A percentile compares a stretch with the other conserved stretches of the same genome.
These are phyloP conservation scores for Turnix velox DNA, from an alignment of 2,113 vertebrate genomes.

Conservation along the genomic window DNA sequence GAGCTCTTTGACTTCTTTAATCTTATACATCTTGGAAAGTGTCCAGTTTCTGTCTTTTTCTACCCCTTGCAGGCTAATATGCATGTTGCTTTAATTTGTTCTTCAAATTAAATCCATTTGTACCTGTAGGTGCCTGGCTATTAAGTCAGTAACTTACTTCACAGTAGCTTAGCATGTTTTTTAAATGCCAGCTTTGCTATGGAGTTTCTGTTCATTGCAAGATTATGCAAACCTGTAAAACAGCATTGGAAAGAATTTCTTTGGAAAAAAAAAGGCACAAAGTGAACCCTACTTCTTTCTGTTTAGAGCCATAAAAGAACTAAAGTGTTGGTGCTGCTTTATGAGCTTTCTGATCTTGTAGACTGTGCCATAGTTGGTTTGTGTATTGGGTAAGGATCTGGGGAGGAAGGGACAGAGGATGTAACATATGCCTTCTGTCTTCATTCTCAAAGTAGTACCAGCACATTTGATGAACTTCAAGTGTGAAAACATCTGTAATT, in stretches of 20 bases:
- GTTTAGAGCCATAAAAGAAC: background rate
- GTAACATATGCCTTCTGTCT: background rate
- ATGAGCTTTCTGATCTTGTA: background rate
- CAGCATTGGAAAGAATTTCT: slow-evolving; percentile 55
- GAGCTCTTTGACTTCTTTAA: background rate
- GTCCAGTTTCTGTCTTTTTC: slow-evolving; percentile 19
- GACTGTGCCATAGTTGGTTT: background rate
- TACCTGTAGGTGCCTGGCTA: slow-evolving; percentile 18
- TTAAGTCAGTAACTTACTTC: slow-evolving; percentile 46
- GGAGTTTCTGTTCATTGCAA: background rate
- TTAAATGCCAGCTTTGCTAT: slow-evolving; percentile 12
- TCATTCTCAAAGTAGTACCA: background rate
- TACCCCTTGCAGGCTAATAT: slow-evolving; percentile 1
- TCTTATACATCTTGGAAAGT: background rate
- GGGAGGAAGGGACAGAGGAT: background rate
- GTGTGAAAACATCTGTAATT: background rate
- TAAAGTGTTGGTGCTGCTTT: background rate
- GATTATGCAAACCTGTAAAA: slow-evolving; percentile 35
- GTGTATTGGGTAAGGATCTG: background rate
- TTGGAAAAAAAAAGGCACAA: background rate
- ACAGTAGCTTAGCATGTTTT: slow-evolving; percentile 18
- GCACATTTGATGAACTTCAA: background rate
- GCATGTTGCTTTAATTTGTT: slow-evolving; percentile 42
- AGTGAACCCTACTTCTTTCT: background rate
- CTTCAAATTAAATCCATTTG: slow-evolving; percentile 36